Percentiles rank a stretch among this genome's conserved stretches.
These are phyloP conservation scores for Spialia ferax DNA, from an alignment of 2,888 invertebrate species.

Conservation along the genomic window DNA sequence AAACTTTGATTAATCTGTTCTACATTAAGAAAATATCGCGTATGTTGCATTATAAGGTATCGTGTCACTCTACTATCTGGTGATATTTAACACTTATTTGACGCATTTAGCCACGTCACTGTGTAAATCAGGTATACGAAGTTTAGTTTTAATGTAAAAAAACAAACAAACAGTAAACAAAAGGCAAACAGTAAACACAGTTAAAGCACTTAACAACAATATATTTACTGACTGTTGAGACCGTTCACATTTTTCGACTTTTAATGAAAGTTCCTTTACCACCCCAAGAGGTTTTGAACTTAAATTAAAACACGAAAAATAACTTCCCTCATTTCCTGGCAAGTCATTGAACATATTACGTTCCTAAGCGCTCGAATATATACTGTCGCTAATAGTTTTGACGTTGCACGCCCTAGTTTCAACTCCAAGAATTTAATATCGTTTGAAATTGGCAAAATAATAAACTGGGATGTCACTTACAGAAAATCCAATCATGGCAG, in stretches of 20 bases:
- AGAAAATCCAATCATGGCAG: conserved; percentile 82
- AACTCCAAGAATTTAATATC: conserved; percentile 76
- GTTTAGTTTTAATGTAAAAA: too few relatives aligned
- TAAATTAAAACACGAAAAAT: neutral
- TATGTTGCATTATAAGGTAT: too few relatives aligned
- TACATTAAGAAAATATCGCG: too few relatives aligned
- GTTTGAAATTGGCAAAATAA: conserved; percentile 83
- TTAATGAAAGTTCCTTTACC: neutral
- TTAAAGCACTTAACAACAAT: too few relatives aligned
- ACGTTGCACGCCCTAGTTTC: conserved; percentile 59
- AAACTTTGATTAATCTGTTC: too few relatives aligned
- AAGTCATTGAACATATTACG: conserved; percentile 17
- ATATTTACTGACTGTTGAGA: neutral
- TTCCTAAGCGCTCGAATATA: conserved; percentile 17
- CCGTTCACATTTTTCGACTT: neutral
- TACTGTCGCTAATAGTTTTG: conserved; percentile 41
- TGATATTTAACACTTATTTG: too few relatives aligned
- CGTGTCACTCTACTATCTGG: too few relatives aligned
- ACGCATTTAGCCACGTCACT: too few relatives aligned
- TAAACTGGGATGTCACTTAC: conserved; percentile 76
- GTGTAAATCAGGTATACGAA: too few relatives aligned
- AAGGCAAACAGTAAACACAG: too few relatives aligned
- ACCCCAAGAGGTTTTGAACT: neutral
- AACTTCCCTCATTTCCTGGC: neutral
- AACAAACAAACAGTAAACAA: too few relatives aligned